phyloP scores from a whole-genome alignment of 2,113 vertebrate genomes.

The Pluvialis apricaria region DNA sequence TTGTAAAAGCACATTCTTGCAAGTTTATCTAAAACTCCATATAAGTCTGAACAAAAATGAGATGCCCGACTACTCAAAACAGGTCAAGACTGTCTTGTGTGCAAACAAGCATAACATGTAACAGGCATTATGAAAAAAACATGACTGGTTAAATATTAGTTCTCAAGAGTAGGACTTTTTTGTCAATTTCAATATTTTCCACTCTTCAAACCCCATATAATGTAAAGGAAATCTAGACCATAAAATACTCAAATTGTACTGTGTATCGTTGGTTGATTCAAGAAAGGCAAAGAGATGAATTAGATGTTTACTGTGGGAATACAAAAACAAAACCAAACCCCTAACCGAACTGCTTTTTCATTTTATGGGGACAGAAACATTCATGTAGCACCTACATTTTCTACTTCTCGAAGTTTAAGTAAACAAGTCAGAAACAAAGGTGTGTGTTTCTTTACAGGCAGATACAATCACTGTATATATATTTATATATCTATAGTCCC shows the following conservation, averaged over 20 bases:
- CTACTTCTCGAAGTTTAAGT: neutral
- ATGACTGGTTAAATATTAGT: conserved; percentile 64
- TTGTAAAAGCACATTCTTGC: conserved; percentile 79
- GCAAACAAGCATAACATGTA: conserved; percentile 75
- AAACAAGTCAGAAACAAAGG: neutral
- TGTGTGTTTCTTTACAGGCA: neutral
- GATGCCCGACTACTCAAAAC: conserved; percentile 69
- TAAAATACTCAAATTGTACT: neutral
- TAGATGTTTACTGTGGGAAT: neutral
- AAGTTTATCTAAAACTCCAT: conserved; percentile 79
- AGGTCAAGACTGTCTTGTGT: conserved; percentile 74
- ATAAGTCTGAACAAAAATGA: conserved; percentile 69
- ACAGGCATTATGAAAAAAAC: conserved; percentile 68
- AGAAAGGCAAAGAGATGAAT: conserved; percentile 69
- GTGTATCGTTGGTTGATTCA: neutral
- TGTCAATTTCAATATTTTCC: neutral
- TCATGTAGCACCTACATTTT: neutral
- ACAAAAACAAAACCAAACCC: neutral
- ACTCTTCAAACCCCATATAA: neutral
- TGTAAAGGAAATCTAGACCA: neutral
- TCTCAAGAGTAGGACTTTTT: neutral
- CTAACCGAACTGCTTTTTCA: neutral
- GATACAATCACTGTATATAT: neutral
- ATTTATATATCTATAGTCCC: neutral
- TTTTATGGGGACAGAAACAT: neutral